These are phyloP conservation scores for Uloborus plumipes DNA, from an alignment of 2,888 invertebrate species.

Conservation along the genomic window DNA sequence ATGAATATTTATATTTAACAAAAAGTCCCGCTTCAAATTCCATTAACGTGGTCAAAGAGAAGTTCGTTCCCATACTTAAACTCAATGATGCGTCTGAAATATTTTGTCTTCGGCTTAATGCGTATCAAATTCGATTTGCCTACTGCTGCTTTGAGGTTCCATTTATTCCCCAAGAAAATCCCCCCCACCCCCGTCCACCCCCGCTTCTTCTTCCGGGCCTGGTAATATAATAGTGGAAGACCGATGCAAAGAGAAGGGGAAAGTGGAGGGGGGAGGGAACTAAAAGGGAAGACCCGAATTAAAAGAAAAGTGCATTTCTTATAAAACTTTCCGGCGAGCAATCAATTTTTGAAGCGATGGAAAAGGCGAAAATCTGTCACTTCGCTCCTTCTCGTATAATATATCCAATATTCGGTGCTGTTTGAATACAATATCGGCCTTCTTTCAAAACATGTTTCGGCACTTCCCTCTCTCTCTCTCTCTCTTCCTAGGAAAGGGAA, in stretches of 20 bases:
- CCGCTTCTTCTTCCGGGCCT: slow-evolving; percentile 11
- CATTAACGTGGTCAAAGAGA: slow-evolving; percentile 25
- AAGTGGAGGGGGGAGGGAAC: slow-evolving; percentile 10
- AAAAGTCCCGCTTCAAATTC: slow-evolving; percentile 45
- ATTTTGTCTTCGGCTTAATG: slow-evolving; percentile 45
- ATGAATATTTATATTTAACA: slow-evolving; percentile 7
- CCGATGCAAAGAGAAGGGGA: slow-evolving; percentile 6
- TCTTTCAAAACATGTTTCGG: slow-evolving; percentile 51
- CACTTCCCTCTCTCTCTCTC: slow-evolving; percentile 23
- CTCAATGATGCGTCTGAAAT: slow-evolving; percentile 31
- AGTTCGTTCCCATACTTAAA: background rate
- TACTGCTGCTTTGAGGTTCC: slow-evolving; percentile 1
- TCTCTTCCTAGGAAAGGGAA: background rate
- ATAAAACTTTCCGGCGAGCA: slow-evolving; percentile 41
- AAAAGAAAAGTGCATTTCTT: slow-evolving; percentile 54
- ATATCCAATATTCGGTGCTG: slow-evolving; percentile 50
- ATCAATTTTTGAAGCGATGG: slow-evolving; percentile 43
- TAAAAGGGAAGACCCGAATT: slow-evolving; percentile 41
- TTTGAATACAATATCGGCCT: slow-evolving; percentile 57
- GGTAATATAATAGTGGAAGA: slow-evolving; percentile 36
- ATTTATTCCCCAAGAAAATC: slow-evolving; percentile 12
- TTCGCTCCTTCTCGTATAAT: slow-evolving; percentile 44
- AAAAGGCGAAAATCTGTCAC: slow-evolving; percentile 51
- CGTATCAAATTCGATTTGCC: slow-evolving; percentile 51
- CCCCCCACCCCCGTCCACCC: background rate